Conservation (phyloP, 2,113 vertebrate genomes). For the Amphilophus citrinellus region DNA sequence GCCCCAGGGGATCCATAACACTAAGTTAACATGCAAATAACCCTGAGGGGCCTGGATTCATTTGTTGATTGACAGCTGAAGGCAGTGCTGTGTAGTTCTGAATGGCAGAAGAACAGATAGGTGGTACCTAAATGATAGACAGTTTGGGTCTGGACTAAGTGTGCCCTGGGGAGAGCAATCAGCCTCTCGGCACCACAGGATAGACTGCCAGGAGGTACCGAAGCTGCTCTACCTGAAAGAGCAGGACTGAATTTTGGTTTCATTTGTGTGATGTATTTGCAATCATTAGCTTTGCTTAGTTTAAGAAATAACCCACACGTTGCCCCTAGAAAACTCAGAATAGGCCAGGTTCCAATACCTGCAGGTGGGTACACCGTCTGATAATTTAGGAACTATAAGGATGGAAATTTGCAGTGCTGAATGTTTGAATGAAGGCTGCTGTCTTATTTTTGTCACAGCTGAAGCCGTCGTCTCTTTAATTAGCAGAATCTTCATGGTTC, state of each 20-base stretch:
- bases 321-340: not conserved
- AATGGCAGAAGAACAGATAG: constrained; percentile 29
- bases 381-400: not conserved
- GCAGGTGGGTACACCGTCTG: not conserved
- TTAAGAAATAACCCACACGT: not conserved
- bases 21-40: constrained; percentile 62
- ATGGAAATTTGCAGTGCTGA: not conserved
- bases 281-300: not conserved
- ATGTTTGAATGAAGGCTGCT: constrained; percentile 3
- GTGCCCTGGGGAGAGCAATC: constrained; percentile 47
- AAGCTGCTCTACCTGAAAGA: constrained; percentile 3
- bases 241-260: not conserved
- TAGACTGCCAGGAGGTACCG: constrained; percentile 1
- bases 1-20: constrained; percentile 8
- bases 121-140: constrained; percentile 19
- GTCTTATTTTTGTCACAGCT: not conserved
- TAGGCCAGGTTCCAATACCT: not conserved
- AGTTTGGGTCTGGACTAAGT: constrained; percentile 3
- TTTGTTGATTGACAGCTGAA: constrained; percentile 49
- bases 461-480: not conserved
- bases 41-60: constrained; percentile 20
- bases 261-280: not conserved
- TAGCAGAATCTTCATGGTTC: not conserved
- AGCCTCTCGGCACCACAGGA: constrained; percentile 23
- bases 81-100: constrained; percentile 13